Evolutionary conservation across 2,888 invertebrate genomes (phyloP), one percentile per base, ranked within the genome.

Genomic region (Synergus itoensis): DNA sequence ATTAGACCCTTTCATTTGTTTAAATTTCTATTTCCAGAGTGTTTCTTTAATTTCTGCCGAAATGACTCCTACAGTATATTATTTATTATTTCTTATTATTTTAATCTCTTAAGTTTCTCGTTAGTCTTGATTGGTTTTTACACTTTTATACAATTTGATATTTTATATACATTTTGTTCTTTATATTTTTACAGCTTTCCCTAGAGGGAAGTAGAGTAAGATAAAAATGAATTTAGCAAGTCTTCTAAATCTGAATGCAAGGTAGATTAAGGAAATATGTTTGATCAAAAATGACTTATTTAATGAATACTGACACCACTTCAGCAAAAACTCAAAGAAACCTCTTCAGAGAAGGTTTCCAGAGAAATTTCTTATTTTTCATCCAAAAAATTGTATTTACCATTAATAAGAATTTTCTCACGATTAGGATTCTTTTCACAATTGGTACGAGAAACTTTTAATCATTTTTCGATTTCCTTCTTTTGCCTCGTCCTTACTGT

Each of bases 131-230:
- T 80, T 48, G 65, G 78, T 81, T 63, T 77, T 65, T 80, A 63
- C 65, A 75, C 11, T 73, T 77, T 76, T 81, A 63, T 81, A 76
- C 65, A 78, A 67, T 77, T 79, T 73, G 77, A 79, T 81, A 63
- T 79, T 63, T 81, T 81, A 57, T 75, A 57, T 48, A 73, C 60
- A 40, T 9, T 57, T 65, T 14, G 36, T 76, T 14, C 53, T 43
- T 78, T 41, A 63, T 18, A 48, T 60, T 79, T 60, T 65, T 79
- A 45, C 53, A 64, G 76, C 16, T 60, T 43, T 67, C 45, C 77
- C 40, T 45, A 69, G 3, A 45, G 8, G 28, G 48, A 67, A 41
- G n/a, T 40, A 41, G 21, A 60, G 60, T 60, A 60, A 60, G 64
- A 65, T 53, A 53, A 36, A 73, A 48, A 73, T 36, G 28, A 53